Base-by-base conservation (phyloP, 2,113 vertebrate species). In the Odobenus rosmarus region DNA sequence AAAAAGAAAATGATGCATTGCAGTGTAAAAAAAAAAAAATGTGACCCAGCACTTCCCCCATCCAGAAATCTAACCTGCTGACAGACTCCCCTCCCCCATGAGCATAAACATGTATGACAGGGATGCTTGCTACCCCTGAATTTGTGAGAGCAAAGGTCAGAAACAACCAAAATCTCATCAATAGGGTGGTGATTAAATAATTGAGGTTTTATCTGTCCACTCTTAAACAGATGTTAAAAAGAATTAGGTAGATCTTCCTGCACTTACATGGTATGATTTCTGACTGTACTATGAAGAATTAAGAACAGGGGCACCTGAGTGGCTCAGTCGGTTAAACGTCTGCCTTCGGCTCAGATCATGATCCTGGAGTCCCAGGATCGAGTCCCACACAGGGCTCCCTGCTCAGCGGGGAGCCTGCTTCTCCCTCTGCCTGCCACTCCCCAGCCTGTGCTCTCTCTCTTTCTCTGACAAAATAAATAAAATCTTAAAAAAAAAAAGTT, bases 1-100 rank as follows among this genome's bases (percentile, higher is more conserved):
- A 51, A 82, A 64, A 39, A 77, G 23, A 88, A 51, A 24, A 77
- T 26, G 39, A 33, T 1, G 33, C 15, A n/a, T 1, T 13, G 31
- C 15, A 49, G 1, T 24, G 3, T 18, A 13, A 7, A 23, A 49
- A n/a, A 39, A 85, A 76, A 53, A 61, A 55, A 12, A 15, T 12
- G 72, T 5, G 59, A 53, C 19, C n/a, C n/a, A 55, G 49, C 10
- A 1, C 31, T 8, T 61, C 33, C 31, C 19, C 74, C 31, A 77
- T 24, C 49, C 33, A 59, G 55, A 67, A 53, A 67, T 6, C n/a
- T 55, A 13, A 53, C 2, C 42, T 23, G 31, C 42, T 23, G 31
- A 33, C 1, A 74, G 59, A 74, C 2, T 1, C 15, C 26, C 0
- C 4, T 0, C 7, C 18, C 0, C 2, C 14, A 0, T 0, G 8